Evolutionary conservation across 2,888 invertebrate species (phyloP), one percentile per base, ranked within the genome.

Genomic region (Acanthosepion lycidas): DNA sequence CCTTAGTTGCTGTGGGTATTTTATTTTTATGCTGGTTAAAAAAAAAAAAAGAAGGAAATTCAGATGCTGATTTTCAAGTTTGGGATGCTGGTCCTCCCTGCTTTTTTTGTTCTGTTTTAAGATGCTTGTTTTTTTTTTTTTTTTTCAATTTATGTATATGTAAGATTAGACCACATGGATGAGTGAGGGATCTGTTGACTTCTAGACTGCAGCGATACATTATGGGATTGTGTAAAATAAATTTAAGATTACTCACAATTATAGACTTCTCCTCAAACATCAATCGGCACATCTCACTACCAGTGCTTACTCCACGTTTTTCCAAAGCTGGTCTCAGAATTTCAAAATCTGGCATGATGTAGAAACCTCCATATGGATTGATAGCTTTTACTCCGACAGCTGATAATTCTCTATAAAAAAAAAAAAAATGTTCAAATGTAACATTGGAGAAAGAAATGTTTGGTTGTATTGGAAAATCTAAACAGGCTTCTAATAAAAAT

Each of bases 321-420:
- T 78, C 95, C 93, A 97, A 95, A 15, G 95, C 94, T 3, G 95
- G 91, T 94, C 95, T 94, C 23, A 97, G 94, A 9, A 97, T 94
- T 91, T 96, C 96, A 95, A 97, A 97, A 95, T 97, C 97, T 1
- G 97, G 97, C 95, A 97, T 97, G 55, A 97, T 96, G 95, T 97
- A 97, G 96, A 96, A 97, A 28, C 97, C 97, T 42, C 96, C 97
- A 91, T 95, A 96, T 26, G 97, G 96, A 6, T 94, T 94, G 6
- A 96, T 94, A n/a, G 96, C 96, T 92, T 95, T 96, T 23, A 97
- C 96, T 5, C 97, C 97, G 12, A 96, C 96, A 48, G 96, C 95
- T 4, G 95, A 95, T 94, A 97, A 95, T 91, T 97, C 96, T 92
- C 97, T 97, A 95, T 49, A 95, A 95, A 78, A 94, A 51, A 78